Percentiles rank a stretch among this genome's conserved stretches.
These are phyloP conservation scores for Deilephila elpenor DNA, from an alignment of 2,888 invertebrate genomes.

Conservation along the genomic window DNA sequence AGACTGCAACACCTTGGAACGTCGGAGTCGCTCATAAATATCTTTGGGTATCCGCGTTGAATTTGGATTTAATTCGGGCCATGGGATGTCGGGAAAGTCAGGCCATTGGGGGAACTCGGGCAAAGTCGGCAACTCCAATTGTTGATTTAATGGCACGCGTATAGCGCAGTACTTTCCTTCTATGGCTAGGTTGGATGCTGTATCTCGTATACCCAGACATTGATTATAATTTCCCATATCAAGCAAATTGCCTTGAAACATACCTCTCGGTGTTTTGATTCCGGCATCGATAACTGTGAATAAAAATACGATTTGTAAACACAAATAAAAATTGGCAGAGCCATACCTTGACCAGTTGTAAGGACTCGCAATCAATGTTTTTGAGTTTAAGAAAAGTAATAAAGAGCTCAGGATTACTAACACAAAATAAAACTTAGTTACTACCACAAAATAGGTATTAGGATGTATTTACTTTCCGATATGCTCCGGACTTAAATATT, in stretches of 20 bases:
- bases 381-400: no score
- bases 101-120: constrained; percentile 46
- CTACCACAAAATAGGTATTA: no score
- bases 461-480: no score
- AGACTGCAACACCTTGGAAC: neutral
- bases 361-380: no score
- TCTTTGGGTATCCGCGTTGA: constrained; percentile 33
- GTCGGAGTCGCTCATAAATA: constrained; percentile 28
- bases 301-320: neutral
- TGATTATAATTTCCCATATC: constrained; percentile 65
- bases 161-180: constrained; percentile 70
- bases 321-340: no score
- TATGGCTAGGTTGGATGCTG: constrained; percentile 48
- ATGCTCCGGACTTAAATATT: no score
- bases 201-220: constrained; percentile 58
- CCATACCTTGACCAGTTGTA: no score
- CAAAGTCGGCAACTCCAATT: constrained; percentile 42
- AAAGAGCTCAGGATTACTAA: no score
- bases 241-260: constrained; percentile 54
- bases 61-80: constrained; percentile 38
- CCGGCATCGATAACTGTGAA: constrained; percentile 65
- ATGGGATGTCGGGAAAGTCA: constrained; percentile 36
- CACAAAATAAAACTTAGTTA: no score
- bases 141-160: constrained; percentile 53
- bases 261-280: constrained; percentile 59